Conservation (phyloP, 2,113 vertebrate genomes). For the Ardeotis arabs region DNA sequence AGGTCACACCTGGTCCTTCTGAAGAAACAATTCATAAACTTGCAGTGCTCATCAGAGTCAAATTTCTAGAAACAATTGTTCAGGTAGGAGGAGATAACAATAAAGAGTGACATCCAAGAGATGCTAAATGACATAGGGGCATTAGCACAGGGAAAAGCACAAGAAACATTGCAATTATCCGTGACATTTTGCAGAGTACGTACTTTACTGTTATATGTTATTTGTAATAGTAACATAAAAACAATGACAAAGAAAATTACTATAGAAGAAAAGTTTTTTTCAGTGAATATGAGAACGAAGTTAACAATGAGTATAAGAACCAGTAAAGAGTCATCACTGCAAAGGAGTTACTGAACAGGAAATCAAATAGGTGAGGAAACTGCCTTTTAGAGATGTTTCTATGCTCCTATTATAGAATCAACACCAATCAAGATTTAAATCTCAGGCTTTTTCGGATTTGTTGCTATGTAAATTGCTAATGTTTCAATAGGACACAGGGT, state of each 20-base stretch:
- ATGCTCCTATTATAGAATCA: background rate
- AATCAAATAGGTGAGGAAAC: background rate
- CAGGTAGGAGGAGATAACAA: background rate
- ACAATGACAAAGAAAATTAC: background rate
- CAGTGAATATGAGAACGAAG: background rate
- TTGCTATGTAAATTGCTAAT: background rate
- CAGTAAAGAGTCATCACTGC: background rate
- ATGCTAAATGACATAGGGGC: background rate
- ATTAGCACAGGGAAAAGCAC: background rate
- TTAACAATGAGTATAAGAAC: background rate
- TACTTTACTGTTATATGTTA: background rate
- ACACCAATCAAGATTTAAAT: background rate
- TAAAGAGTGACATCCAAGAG: background rate
- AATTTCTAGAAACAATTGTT: constrained; percentile 44
- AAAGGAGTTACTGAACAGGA: background rate
- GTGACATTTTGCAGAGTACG: background rate
- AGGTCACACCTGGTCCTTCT: background rate
- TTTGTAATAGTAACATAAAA: background rate
- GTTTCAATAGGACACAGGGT: background rate
- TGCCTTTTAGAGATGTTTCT: background rate
- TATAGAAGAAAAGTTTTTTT: background rate
- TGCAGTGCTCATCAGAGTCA: background rate
- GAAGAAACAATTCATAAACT: constrained; percentile 22
- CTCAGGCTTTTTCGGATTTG: background rate
- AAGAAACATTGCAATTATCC: background rate